Evolutionary conservation across 2,113 vertebrate genomes (phyloP).

Genomic region (Rhinoderma darwinii): DNA sequence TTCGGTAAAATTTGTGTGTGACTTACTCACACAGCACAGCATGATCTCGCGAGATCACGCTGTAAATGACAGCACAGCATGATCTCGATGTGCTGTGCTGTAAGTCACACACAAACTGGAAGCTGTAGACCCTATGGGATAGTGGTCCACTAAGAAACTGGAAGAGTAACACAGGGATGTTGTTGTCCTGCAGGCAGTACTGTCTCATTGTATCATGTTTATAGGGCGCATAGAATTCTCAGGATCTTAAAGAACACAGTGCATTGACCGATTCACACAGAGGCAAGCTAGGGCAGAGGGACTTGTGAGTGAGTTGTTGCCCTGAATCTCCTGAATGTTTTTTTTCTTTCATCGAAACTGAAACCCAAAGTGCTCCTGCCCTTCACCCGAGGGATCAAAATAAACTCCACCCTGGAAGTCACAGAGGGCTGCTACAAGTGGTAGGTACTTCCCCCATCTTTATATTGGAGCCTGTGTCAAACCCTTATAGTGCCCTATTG

Average conservation of each 20-base stretch:
- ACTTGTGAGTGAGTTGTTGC: background rate
- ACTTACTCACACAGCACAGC: too few species aligned
- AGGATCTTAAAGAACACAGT: too few species aligned
- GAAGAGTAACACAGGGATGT: background rate
- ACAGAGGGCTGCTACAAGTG: constrained; percentile 94
- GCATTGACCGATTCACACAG: background rate
- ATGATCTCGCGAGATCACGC: too few species aligned
- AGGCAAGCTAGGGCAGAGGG: background rate
- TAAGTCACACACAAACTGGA: background rate
- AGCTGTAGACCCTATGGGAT: background rate
- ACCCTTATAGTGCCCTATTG: too few species aligned
- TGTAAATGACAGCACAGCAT: too few species aligned
- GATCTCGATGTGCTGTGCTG: too few species aligned
- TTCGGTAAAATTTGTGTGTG: too few species aligned
- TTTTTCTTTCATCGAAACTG: constrained; percentile 79
- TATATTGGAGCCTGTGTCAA: too few species aligned
- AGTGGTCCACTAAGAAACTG: too few species aligned
- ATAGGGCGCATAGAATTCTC: too few species aligned
- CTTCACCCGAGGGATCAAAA: constrained; percentile 81
- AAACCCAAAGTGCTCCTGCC: constrained; percentile 93
- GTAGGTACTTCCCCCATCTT: constrained; percentile 76
- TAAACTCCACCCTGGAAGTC: constrained; percentile 91
- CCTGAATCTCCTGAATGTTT: background rate
- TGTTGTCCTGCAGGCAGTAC: background rate
- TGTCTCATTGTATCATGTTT: background rate